Evolutionary conservation across 2,113 vertebrate genomes (phyloP), one percentile per base, ranked within the genome.

Genomic region (Grallaria varia): DNA sequence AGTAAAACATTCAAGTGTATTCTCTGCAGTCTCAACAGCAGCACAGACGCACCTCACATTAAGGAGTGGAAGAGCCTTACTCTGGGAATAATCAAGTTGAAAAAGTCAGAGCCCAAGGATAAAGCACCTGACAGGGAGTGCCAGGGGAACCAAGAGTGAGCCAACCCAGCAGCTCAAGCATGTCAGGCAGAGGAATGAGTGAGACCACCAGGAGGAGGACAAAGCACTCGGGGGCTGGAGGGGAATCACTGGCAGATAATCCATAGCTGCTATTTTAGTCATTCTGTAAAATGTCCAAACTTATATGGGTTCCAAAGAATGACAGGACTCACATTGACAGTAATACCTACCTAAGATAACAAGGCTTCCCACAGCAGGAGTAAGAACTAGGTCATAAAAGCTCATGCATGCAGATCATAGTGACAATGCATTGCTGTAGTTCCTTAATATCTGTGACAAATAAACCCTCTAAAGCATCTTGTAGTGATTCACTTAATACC

Each of bases 141-240:
- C 0, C 1, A 31, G 7, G 7, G 18, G 14, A 73, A n/a, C 58
- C 4, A 20, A 59, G 64, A 67, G 12, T 4, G 15, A 87, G 33
- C 40, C 59, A 56, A 55, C 24, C 15, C 11, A 50, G 63, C 11
- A 39, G 52, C 6, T 23, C 52, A 83, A 80, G 7, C 35, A 35
- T 25, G 8, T 25, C 24, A 30, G 4, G 13, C 2, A 1, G 17
- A 69, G 20, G 53, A 71, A 11, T 3, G 13, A 3, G 1, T 12
- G 19, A 4, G 35, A 62, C 20, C 35, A 68, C 22, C 14, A 11
- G 15, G 53, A 53, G 1, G 2, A 64, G n/a, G 33, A 35, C 3
- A 3, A 56, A 64, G 18, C 9, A 21, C 37, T 4, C 0, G 3
- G 39, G 40, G 30, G 12, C 12, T 74, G 40, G 27, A 81, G 40